Conservation (phyloP, 92 coral and sea anemone genomes). For the Phenganax subtilis region DNA sequence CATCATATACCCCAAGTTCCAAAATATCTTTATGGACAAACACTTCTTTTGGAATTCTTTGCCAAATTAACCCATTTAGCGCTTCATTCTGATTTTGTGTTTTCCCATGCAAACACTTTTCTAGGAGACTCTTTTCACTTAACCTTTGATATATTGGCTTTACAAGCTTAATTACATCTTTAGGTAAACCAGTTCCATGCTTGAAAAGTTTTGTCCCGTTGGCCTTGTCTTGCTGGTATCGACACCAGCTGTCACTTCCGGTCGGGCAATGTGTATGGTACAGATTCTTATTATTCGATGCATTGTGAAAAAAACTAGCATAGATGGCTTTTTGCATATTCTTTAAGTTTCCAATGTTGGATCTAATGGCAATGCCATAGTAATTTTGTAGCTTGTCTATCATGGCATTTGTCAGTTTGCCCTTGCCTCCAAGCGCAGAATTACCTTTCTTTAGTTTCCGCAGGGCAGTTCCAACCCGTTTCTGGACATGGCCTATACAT, state of each 20-base stretch:
- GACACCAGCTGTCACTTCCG: neutral
- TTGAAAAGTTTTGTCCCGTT: constrained; percentile 27
- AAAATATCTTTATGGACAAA: constrained; percentile 47
- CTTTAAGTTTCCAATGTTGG: constrained; percentile 48
- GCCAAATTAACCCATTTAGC: constrained; percentile 54
- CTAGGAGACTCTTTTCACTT: too few relatives aligned
- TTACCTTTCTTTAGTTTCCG: constrained; percentile 52
- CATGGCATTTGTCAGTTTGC: constrained; percentile 49
- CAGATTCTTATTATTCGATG: constrained; percentile 41
- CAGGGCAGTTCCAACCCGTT: constrained; percentile 54
- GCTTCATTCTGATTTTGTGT: constrained; percentile 39
- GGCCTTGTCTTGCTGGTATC: constrained; percentile 39
- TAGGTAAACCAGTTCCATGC: constrained; percentile 54
- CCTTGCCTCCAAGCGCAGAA: constrained; percentile 50
- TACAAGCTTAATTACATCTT: neutral
- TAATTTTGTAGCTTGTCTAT: constrained; percentile 56
- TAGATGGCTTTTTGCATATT: constrained; percentile 51
- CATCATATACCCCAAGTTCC: constrained; percentile 59
- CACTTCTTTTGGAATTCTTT: constrained; percentile 45
- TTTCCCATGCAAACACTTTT: too few relatives aligned
- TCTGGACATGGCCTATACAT: constrained; percentile 56
- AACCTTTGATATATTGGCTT: too few relatives aligned
- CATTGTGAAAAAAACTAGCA: constrained; percentile 55
- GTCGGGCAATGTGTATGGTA: constrained; percentile 52
- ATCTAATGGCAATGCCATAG: constrained; percentile 54